Base-by-base conservation (phyloP, 2,888 invertebrate genomes). In the Carcina quercana region DNA sequence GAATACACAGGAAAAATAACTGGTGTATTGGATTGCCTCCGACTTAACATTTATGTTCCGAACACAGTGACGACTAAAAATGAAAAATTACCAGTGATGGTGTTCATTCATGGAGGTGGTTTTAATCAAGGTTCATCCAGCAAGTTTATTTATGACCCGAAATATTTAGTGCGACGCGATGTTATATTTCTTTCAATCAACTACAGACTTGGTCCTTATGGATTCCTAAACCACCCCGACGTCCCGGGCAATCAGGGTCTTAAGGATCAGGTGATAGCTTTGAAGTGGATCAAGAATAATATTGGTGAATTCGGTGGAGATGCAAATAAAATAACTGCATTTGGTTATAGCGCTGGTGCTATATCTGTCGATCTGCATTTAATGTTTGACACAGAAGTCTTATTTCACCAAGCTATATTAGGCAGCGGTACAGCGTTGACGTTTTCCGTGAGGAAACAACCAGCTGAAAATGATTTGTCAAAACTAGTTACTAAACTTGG, bases 11-110 rank as follows among this genome's bases (percentile, higher is more conserved):
- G 12, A 10, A 33, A 68, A n/a, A 35, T 47, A 53, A 13, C 68
- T 47, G 57, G 85, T 55, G 22, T 63, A 12, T 64, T 83, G 35
- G 85, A 86, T 45, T 90, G 90, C 37, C 71, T 90, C 1, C 86
- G 84, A 37, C 47, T 90, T 3, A 89, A 88, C 52, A 78, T 89
- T 0, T 90, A 86, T 49, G 85, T 87, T 1, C 88, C 88, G 1
- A 45, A 49, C 10, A 19, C 37, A 2, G 60, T n/a, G n/a, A 56
- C 0, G 55, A 37, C 13, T 34, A 42, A n/a, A 37, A n/a, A 25
- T 2, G 57, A 59, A 13, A 40, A 22, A 7, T 32, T 65, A 2
- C 71, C 74, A 0, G 66, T 73, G 0, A 46, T 72, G 25, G 53
- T 73, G 1, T 70, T 56, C 55, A 63, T 73, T 22, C 47, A 67